Evolutionary conservation across 2,888 invertebrate genomes (phyloP), one percentile per base, ranked within the genome.

Genomic region (Portevinia maculata): DNA sequence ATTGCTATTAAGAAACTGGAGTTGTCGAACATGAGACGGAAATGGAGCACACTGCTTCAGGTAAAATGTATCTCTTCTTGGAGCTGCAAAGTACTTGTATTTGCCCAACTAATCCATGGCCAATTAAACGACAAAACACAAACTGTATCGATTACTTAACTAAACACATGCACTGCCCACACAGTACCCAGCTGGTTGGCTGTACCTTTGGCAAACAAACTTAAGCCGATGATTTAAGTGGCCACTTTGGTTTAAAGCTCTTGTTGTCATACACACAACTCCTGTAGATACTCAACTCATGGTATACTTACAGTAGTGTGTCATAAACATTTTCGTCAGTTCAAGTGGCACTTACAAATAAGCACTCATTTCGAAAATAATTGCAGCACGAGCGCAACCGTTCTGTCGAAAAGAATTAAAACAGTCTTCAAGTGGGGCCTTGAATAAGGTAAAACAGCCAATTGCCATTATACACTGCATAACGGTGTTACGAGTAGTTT

Each of bases 201-300:
- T 39, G 39, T 28, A 2, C 34, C 53, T 46, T 41, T 65, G 44
- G 57, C 64, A 76, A 81, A 57, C 37, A 81, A 57, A 76, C 75
- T 81, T 70, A 39, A 75, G 57, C 57, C 62, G 46, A 81, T 64
- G 65, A 75, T 76, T 81, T 81, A 81, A 81, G 79, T 81, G 69
- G 70, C 79, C 76, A 81, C 79, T 81, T 81, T 62, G 76, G 79
- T 76, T 76, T 76, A 57, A 81, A 81, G 76, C 75, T 75, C 70
- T 76, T 81, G 62, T 79, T 62, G 55, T 55, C 46, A 60, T 28
- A 48, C 19, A 48, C 24, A 44, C 52, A n/a, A n/a, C n/a, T n/a
- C n/a, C n/a, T n/a, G n/a, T n/a, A n/a, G n/a, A n/a, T n/a, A n/a
- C n/a, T n/a, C n/a, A n/a, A n/a, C n/a, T n/a, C n/a, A n/a, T n/a